Evolutionary conservation across 1,140 invertebrate species (phyloP).

Genomic region (Cataglyphis hispanica): DNA sequence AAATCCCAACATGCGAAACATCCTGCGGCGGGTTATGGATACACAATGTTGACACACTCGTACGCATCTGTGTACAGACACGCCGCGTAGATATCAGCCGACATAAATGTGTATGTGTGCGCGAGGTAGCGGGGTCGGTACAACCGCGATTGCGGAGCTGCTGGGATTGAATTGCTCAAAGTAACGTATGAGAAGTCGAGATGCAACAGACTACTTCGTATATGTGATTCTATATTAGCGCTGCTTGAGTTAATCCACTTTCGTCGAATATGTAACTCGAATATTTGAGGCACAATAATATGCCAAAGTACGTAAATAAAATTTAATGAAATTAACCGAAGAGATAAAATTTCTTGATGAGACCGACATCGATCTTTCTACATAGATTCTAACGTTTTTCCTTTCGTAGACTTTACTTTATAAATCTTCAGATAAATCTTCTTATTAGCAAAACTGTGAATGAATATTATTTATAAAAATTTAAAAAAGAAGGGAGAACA

Average conservation of each 20-base stretch:
- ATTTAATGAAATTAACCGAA: neutral
- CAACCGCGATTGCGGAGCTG: conserved; percentile 16
- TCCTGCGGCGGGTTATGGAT: conserved; percentile 68
- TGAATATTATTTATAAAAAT: neutral
- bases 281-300: neutral
- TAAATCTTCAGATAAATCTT: neutral
- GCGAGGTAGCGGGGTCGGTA: neutral
- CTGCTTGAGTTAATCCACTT: neutral
- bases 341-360: neutral
- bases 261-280: neutral
- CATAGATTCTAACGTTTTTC: neutral
- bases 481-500: neutral
- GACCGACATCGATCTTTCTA: neutral
- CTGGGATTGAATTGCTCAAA: conserved; percentile 32
- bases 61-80: neutral
- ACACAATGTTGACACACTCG: conserved; percentile 50
- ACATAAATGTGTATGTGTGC: neutral
- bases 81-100: conserved; percentile 1
- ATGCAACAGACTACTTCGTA: neutral
- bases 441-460: neutral
- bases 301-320: neutral
- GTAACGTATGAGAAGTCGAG: conserved; percentile 33
- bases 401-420: neutral
- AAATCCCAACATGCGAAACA: conserved; percentile 71
- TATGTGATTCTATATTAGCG: conserved; percentile 10